Base-by-base conservation (phyloP, 2,888 invertebrate species). In the Cryptocephalus moraei region DNA sequence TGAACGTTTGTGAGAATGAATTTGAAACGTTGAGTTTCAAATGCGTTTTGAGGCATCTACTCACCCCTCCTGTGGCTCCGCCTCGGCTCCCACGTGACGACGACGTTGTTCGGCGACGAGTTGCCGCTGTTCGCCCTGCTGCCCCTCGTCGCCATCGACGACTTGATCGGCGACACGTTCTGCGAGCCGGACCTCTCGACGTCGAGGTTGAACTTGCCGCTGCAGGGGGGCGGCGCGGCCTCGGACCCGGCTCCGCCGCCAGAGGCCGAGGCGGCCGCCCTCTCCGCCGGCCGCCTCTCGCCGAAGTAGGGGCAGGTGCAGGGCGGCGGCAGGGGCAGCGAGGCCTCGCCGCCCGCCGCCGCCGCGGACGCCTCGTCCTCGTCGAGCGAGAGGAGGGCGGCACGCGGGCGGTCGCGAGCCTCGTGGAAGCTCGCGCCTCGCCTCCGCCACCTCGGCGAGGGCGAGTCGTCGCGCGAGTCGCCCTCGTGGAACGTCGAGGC, bases 261-360 rank as follows among this genome's bases (percentile, higher is more conserved):
- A 11, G 32, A 9, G n/a, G 36, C 4, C 12, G 36, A 36, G n/a
- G 4, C 12, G n/a, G n/a, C 36, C 9, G 42, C 22, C 32, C 31
- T 41, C 31, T 22, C 31, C 4, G 52, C 52, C 4, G 50, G 40
- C 13, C 22, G 22, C 22, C 80, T 78, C 1, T 83, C 79, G 0
- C 88, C 86, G 61, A 89, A 87, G 59, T 88, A 88, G 0, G 87
- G 86, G 61, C 88, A 87, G 0, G 86, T 86, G 65, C 87, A 88
- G 0, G 86, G 85, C 1, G 86, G 84, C 4, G 86, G 86, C 36
- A 87, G 63, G 8, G 79, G 73, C 22, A 80, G 65, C 32, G 70
- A 67, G 39, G 60, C 10, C n/a, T 41, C 58, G 48, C 53, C 62
- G 9, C 9, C 9, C 34, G n/a, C 9, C 9, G 9, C 34, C 9